Base-by-base conservation (phyloP, 1,140 invertebrate species). In the Eumaeus atala region DNA sequence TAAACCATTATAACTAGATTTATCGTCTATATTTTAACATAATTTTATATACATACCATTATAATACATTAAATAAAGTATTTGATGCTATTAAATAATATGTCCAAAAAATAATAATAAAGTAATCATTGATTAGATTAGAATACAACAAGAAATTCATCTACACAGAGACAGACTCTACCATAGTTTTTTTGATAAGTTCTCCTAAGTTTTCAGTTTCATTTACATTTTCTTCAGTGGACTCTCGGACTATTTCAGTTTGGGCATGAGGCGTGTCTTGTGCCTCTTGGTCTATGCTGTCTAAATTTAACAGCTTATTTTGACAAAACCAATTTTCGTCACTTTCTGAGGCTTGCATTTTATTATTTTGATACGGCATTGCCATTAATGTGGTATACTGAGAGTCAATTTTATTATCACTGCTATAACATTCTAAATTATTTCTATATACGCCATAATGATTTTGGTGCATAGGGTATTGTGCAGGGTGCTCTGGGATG, bases 101-200 rank as follows among this genome's bases (percentile, higher is more conserved):
- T 77, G 80, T 77, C 84, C 66, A 77, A 76, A 84, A 82, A 74
- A 70, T 76, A 77, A 74, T 83, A 80, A 83, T 76, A 76, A 75
- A 65, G 74, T 76, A 77, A 70, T 77, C 71, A 67, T 78, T 58
- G 60, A 71, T 75, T 76, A 76, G 77, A 72, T 76, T 76, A 74
- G 79, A 74, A 75, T 62, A 83, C 70, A 83, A 82, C 74, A 81
- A 81, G 61, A 70, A 77, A 73, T 66, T 77, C 62, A 72, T 72
- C 82, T 91, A 95, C 82, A 93, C 94, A 69, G 93, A 94, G 56
- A 95, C 95, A 69, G 94, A 95, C 87, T 96, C 95, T 66, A 96
- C 95, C 90, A 96, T 96, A 34, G 95, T 94, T 85, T 96, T 96
- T 84, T 96, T 96, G 61, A 97, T 96, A 58, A 97, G 95, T 89